These are phyloP conservation scores for Deilephila porcellus DNA, from an alignment of 2,888 invertebrate species.

Conservation along the genomic window DNA sequence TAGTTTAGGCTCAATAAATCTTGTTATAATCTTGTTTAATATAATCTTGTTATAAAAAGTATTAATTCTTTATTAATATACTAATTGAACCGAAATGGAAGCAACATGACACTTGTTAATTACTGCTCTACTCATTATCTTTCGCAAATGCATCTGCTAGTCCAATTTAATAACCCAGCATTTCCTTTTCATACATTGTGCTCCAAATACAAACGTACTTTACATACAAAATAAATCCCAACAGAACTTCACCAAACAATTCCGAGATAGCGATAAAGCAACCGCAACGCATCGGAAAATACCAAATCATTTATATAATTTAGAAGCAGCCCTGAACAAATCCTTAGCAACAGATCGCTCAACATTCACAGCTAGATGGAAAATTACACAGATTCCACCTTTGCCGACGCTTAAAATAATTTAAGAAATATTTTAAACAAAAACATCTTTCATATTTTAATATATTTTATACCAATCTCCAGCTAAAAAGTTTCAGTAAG, in stretches of 20 bases:
- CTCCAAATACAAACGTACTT: not conserved
- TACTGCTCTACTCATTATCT: too few relatives aligned
- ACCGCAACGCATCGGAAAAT: conserved; percentile 16
- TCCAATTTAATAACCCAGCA: too few relatives aligned
- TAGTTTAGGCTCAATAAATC: too few relatives aligned
- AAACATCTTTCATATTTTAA: conserved; percentile 27
- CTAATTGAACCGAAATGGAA: too few relatives aligned
- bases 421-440: conserved; percentile 22
- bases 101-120: too few relatives aligned
- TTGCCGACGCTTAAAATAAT: conserved; percentile 23
- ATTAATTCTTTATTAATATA: too few relatives aligned
- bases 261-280: conserved; percentile 14
- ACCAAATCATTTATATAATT: not conserved
- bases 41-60: too few relatives aligned
- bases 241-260: conserved; percentile 12
- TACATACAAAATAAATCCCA: not conserved
- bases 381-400: conserved; percentile 24
- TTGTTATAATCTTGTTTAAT: too few relatives aligned
- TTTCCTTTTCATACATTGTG: too few relatives aligned
- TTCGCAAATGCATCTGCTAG: too few relatives aligned
- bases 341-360: not conserved
- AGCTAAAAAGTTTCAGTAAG: conserved; percentile 30
- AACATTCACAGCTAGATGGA: conserved; percentile 7
- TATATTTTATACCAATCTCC: conserved; percentile 31
- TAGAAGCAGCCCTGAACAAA: conserved; percentile 17